Conservation (phyloP, 2,888 invertebrate species). For the Eupithecia inturbata region DNA sequence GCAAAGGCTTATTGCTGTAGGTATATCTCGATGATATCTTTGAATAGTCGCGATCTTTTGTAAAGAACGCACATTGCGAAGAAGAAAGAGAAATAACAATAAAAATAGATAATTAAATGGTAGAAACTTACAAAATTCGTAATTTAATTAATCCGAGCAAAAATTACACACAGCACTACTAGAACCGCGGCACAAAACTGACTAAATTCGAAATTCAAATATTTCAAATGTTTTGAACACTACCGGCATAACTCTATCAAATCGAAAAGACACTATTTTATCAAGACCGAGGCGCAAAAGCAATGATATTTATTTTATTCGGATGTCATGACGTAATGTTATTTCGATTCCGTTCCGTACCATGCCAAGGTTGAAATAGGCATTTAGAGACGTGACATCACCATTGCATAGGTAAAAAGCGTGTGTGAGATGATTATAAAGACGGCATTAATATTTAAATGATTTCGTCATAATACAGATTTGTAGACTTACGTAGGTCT, state of each 20-base stretch:
- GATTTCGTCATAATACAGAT: slow-evolving; percentile 9
- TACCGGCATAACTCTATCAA: slow-evolving; percentile 1
- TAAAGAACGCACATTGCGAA: not conserved
- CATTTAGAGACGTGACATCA: slow-evolving; percentile 9
- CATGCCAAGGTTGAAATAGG: slow-evolving; percentile 1
- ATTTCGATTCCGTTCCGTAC: not conserved
- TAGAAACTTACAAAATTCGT: not conserved
- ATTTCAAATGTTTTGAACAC: slow-evolving; percentile 6
- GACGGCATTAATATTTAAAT: not conserved
- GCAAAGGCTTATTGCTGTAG: not conserved
- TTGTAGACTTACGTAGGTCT: slow-evolving; percentile 6
- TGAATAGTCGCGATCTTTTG: not conserved
- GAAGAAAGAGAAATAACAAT: not conserved
- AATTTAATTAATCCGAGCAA: not conserved
- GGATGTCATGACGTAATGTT: slow-evolving; percentile 6
- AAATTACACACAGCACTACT: slow-evolving; percentile 2
- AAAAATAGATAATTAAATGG: not conserved
- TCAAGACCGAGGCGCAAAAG: no score
- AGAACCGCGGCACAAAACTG: not conserved
- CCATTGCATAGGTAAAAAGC: not conserved
- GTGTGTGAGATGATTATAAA: not conserved
- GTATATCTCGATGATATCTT: not conserved
- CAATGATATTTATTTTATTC: not conserved
- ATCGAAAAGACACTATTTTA: not conserved
- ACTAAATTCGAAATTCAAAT: slow-evolving; percentile 2